Evolutionary conservation across 1,140 invertebrate genomes (phyloP), one percentile per base, ranked within the genome.

Genomic region (Heliconius hewitsoni): DNA sequence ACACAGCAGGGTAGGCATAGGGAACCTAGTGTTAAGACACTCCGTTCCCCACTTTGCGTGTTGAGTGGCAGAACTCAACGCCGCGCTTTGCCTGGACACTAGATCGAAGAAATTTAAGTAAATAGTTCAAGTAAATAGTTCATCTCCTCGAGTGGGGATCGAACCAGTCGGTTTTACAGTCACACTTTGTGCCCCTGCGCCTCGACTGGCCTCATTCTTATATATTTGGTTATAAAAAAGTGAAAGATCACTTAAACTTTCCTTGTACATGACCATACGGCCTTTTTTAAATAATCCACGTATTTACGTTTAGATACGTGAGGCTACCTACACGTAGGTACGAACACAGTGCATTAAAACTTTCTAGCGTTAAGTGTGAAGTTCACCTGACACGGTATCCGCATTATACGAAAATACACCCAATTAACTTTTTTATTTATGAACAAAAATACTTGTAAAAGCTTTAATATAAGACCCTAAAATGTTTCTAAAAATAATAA

Each of bases 361-460:
- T 89, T 90, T 87, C 79, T 27, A 76, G 82, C 81, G 79, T 71
- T 85, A 74, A 84, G 81, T 87, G 83, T 83, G 76, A 88, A 86
- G 83, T 89, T 88, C 77, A 80, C 78, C 80, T 78, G 81, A 90
- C 88, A 91, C 80, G 89, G 84, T 83, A 87, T 86, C 84, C 83
- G 83, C 88, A 91, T 90, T 91, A 90, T 81, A 84, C 82, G 87
- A 86, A 88, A 89, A 91, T 87, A 78, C 81, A 74, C 71, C 77
- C 83, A 84, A 89, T 87, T 84, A 85, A 87, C 81, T 81, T 81
- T 77, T 66, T 78, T 81, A 77, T 81, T 81, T 77, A 81, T 57
- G 52, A 23, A 50, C 46, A 57, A 30, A 55, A 66, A 66, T 1
- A 3, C 55, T 30, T 23, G 11, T 66, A 5, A 27, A 66, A 27